Evolutionary conservation across 2,888 invertebrate genomes (phyloP).

Genomic region (Baccha elongata): DNA sequence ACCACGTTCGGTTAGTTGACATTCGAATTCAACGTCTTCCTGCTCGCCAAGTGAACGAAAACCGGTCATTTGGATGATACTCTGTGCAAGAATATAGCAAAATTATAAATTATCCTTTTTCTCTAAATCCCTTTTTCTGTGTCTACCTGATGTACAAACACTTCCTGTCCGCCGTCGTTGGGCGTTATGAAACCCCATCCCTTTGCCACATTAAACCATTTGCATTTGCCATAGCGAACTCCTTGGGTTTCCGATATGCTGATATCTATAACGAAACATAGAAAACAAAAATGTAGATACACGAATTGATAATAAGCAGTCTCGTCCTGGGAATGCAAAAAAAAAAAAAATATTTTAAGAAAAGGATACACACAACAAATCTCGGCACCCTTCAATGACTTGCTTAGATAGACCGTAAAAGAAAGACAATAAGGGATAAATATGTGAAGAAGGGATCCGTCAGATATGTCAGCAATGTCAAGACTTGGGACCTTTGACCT

Average conservation of each 20-base stretch:
- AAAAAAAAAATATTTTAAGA: background rate
- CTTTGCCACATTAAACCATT: conserved; percentile 98
- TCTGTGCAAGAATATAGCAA: conserved; percentile 84
- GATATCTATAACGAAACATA: conserved; percentile 75
- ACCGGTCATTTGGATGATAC: conserved; percentile 94
- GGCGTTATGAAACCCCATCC: conserved; percentile 98
- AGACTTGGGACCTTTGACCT: conserved; percentile 68
- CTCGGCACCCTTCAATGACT: conserved; percentile 55
- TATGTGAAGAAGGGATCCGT: conserved; percentile 55
- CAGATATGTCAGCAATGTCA: conserved; percentile 63
- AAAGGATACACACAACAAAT: conserved; percentile 20
- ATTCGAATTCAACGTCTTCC: conserved; percentile 94
- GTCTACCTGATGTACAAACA: conserved; percentile 95
- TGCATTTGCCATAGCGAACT: conserved; percentile 91
- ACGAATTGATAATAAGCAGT: conserved; percentile 36
- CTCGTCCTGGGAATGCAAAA: conserved; percentile 50
- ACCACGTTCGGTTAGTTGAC: conserved; percentile 92
- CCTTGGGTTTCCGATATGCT: conserved; percentile 80
- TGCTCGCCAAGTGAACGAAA: conserved; percentile 93
- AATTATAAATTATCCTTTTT: conserved; percentile 45
- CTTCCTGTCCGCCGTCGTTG: conserved; percentile 94
- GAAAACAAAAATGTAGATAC: conserved; percentile 18
- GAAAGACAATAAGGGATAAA: conserved; percentile 22
- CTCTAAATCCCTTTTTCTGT: conserved; percentile 29
- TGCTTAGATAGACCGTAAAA: conserved; percentile 2